Evolutionary conservation across 2,888 invertebrate species (phyloP).

Genomic region (Horisme vitalbata): DNA sequence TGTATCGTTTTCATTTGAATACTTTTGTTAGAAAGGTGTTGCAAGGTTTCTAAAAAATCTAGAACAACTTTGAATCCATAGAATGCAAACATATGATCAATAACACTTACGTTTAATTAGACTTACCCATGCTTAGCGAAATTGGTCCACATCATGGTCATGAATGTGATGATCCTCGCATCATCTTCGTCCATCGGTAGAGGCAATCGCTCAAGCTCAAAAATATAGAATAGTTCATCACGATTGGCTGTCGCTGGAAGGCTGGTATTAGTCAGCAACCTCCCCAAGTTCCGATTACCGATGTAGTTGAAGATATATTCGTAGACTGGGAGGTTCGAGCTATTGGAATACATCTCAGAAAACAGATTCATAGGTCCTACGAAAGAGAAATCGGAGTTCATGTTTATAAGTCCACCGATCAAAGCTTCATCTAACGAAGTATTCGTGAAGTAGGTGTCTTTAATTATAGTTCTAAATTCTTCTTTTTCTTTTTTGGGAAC

Average conservation of each 20-base stretch:
- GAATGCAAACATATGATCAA: no score
- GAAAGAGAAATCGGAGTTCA: slow-evolving; percentile 67
- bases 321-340: slow-evolving; percentile 51
- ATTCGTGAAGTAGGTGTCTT: slow-evolving; percentile 66
- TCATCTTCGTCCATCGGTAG: slow-evolving; percentile 70
- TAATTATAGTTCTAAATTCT: slow-evolving; percentile 54
- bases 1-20: no score
- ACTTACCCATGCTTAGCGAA: slow-evolving; percentile 76
- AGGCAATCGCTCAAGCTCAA: slow-evolving; percentile 66
- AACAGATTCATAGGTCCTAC: slow-evolving; percentile 70
- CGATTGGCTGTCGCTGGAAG: slow-evolving; percentile 62
- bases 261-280: slow-evolving; percentile 65
- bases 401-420: slow-evolving; percentile 68
- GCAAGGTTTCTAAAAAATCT: no score
- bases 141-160: slow-evolving; percentile 79
- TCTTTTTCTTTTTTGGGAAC: slow-evolving; percentile 51
- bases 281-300: slow-evolving; percentile 67
- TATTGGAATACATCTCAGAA: slow-evolving; percentile 60
- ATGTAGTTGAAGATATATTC: slow-evolving; percentile 69
- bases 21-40: no score
- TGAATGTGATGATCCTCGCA: slow-evolving; percentile 67
- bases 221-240: slow-evolving; percentile 70
- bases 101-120: no score
- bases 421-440: slow-evolving; percentile 59
- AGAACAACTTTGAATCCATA: no score